Evolutionary conservation across 2,113 vertebrate species (phyloP).

Genomic region (Eptatretus burgeri): DNA sequence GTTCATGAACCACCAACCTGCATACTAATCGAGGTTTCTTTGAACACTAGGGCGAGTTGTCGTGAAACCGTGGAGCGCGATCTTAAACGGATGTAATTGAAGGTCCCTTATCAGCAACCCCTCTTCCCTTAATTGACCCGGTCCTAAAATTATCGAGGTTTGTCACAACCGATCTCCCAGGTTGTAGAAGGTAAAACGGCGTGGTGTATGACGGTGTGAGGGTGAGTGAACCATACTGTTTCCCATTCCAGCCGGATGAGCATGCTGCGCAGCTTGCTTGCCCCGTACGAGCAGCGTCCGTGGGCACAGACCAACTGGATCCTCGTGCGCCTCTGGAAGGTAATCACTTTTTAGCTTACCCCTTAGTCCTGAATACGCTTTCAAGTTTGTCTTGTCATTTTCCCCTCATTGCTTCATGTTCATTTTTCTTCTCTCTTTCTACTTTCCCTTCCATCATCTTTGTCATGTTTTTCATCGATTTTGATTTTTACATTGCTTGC

Average conservation of each 20-base stretch:
- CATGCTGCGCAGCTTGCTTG: slow-evolving; percentile 86
- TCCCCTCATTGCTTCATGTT: not conserved
- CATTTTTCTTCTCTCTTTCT: not conserved
- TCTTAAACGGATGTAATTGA: no score
- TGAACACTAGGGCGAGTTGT: no score
- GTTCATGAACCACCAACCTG: no score
- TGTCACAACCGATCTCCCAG: no score
- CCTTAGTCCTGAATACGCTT: not conserved
- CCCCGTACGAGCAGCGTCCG: slow-evolving; percentile 80
- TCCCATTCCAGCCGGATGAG: slow-evolving; percentile 31
- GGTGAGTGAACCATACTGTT: no score
- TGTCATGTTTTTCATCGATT: not conserved
- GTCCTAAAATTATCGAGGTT: no score
- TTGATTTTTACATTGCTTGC: not conserved
- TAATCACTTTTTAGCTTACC: slow-evolving; percentile 12
- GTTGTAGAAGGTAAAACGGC: no score
- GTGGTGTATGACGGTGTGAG: no score
- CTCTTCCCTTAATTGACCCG: no score
- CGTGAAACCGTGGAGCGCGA: no score
- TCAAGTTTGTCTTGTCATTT: not conserved
- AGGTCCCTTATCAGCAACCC: no score
- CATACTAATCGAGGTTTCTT: no score
- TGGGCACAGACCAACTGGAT: slow-evolving; percentile 99
- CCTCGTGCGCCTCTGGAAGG: slow-evolving; percentile 79
- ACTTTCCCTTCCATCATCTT: not conserved